phyloP scores from a whole-genome alignment of 2,888 invertebrate genomes.

The Dinocampus coccinellae region DNA sequence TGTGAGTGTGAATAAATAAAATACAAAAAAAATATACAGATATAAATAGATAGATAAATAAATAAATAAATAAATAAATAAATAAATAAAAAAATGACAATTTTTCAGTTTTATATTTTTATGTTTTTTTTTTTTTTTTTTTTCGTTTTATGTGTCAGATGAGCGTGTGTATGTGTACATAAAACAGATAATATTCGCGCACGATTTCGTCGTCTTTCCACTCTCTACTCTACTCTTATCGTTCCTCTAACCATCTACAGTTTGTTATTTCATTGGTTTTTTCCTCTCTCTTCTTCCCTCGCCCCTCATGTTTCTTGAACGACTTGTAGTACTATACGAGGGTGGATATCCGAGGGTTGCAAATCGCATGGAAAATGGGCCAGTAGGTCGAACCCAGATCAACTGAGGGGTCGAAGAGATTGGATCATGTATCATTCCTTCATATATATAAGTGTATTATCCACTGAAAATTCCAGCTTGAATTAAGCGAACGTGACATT shows the following conservation, averaged over 20 bases:
- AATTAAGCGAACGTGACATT: neutral
- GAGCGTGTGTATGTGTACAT: neutral
- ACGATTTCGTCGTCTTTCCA: conserved; percentile 47
- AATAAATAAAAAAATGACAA: no score
- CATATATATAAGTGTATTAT: neutral
- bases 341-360: conserved; percentile 45
- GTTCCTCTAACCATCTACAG: no score
- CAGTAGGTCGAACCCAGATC: conserved; percentile 52
- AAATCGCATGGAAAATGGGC: conserved; percentile 60
- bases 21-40: neutral
- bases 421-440: conserved; percentile 2
- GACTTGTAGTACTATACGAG: conserved; percentile 25
- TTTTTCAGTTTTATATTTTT: no score
- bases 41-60: no score
- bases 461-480: neutral
- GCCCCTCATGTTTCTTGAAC: conserved; percentile 47
- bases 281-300: no score
- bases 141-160: neutral
- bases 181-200: conserved; percentile 53
- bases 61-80: no score
- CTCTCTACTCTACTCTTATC: no score
- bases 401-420: conserved; percentile 17
- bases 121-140: no score
- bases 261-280: conserved; percentile 33
- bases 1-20: conserved; percentile 14